These are phyloP conservation scores for Metalampra italica DNA, from an alignment of 2,888 invertebrate genomes.

Conservation along the genomic window DNA sequence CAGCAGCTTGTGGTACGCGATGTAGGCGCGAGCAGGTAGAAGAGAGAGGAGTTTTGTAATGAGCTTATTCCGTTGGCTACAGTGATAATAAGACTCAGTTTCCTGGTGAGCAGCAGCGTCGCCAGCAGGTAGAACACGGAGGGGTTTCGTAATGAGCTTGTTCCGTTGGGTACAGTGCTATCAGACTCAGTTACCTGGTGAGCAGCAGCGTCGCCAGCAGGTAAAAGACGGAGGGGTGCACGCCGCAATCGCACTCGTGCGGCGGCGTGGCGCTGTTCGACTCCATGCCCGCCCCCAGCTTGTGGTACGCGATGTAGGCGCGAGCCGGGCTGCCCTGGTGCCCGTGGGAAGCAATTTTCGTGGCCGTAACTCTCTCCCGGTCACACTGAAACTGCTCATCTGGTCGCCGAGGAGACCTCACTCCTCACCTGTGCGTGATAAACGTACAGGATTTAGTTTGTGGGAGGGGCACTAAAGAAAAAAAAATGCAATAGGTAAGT, in stretches of 20 bases:
- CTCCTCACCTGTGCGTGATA: slow-evolving; percentile 44
- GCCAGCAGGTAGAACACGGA: too few species aligned
- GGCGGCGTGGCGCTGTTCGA: slow-evolving; percentile 72
- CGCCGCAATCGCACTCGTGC: slow-evolving; percentile 80
- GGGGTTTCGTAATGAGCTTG: too few species aligned
- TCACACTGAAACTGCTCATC: slow-evolving; percentile 65
- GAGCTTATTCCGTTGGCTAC: too few species aligned
- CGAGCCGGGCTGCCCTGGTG: slow-evolving; percentile 60
- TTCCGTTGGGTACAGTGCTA: background rate
- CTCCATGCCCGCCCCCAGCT: slow-evolving; percentile 77
- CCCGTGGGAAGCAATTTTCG: slow-evolving; percentile 71
- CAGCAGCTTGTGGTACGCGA: slow-evolving; percentile 82
- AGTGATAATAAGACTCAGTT: too few species aligned
- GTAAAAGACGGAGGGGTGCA: slow-evolving; percentile 82
- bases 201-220: slow-evolving; percentile 79
- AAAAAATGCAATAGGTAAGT: too few species aligned
- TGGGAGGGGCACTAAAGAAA: too few species aligned
- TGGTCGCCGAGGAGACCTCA: slow-evolving; percentile 56
- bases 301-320: slow-evolving; percentile 81
- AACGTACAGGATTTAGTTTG: slow-evolving; percentile 3
- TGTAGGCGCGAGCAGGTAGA: slow-evolving; percentile 69
- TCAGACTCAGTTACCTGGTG: slow-evolving; percentile 47
- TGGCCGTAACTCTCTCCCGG: slow-evolving; percentile 50
- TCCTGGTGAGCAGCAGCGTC: too few species aligned
- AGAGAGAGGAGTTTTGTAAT: too few species aligned